Base-by-base conservation (phyloP, 2,113 vertebrate genomes). In the Dendrocopos noguchii region DNA sequence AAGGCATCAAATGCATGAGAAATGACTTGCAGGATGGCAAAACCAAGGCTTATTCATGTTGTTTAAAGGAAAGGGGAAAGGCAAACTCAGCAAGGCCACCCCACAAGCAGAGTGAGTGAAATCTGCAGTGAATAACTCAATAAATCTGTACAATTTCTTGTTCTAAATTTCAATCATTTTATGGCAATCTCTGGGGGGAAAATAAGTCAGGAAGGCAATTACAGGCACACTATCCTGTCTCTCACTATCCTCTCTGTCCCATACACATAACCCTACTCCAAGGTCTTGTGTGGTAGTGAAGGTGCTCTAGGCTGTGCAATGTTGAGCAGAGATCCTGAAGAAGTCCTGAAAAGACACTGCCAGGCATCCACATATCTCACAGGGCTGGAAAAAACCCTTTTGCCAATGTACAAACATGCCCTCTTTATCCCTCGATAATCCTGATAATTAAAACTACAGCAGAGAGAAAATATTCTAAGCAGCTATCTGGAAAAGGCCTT, bases 1-100 rank as follows among this genome's bases (percentile, higher is more conserved):
- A 66, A 91, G 67, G 87, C 80, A 87, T 75, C 89, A 81, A 92
- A 87, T 27, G 82, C 80, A 72, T 50, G 66, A 87, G 75, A 33
- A 85, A 85, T 64, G 75, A 73, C 60, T 89, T 60, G 75, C 57
- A 67, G 76, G 28, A 55, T 90, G 66, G 63, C 90, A 85, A 94
- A 85, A 94, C 61, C 57, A 90, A 59, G 73, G 53, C 10, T 65
- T 55, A 9, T 44, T 8, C 21, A 52, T 20, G 46, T 76, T 94
- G 75, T 89, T 92, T 87, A 89, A 88, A 88, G 76, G 44, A 60
- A 72, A 87, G 22, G 8, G 36, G 82, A 88, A 34, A 75, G 72
- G 50, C 16, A 91, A 72, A 73, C 15, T 84, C 71, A 31, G 71
- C 34, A 50, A 46, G 44, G 71, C 2, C 7, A 87, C 44, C 66